Base-by-base conservation (phyloP, 2,888 invertebrate species). In the Euzophera pinguis region DNA sequence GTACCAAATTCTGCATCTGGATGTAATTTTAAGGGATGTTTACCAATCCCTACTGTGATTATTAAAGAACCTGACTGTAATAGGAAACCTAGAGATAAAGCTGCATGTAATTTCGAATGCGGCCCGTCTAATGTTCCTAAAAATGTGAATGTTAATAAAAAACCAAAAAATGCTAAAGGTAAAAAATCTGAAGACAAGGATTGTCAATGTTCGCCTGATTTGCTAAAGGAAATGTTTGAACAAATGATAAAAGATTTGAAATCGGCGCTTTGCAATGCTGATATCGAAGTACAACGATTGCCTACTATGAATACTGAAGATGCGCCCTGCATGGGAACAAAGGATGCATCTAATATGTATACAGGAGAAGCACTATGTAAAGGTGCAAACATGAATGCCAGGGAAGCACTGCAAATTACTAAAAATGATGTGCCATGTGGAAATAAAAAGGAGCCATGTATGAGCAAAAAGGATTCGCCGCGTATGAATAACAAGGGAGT, bases 191-290 rank as follows among this genome's bases (percentile, higher is more conserved):
- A 17, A 3, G 13, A 9, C n/a, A 29, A 12, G 16, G 16, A 0
- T 1, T 51, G 53, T 1, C 5, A 35, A 9, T 51, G 51, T 29
- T 49, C 53, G 6, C 51, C 51, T 14, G 49, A 49, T 0, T 48
- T 51, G 8, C 5, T 57, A 8, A n/a, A 13, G 13, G 42, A 53
- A 8, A 1, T 52, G 4, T 43, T 57, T n/a, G 53, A 54, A 22
- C 48, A 50, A 29, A 47, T 34, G 6, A 1, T 14, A 8, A 38
- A 27, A 9, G 35, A 55, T 8, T 42, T 47, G 37, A 14, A 42
- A 8, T 0, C 12, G 35, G 39, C 14, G 9, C 7, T 49, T n/a
- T 17, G 22, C 32, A 12, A 29, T 39, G 14, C 49, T 39, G 49
- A 49, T 29, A 16, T n/a, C n/a, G 7, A 29, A 6, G 32, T 32